Conservation (phyloP, 2,888 invertebrate species). For the Stenichneumon culpator region DNA sequence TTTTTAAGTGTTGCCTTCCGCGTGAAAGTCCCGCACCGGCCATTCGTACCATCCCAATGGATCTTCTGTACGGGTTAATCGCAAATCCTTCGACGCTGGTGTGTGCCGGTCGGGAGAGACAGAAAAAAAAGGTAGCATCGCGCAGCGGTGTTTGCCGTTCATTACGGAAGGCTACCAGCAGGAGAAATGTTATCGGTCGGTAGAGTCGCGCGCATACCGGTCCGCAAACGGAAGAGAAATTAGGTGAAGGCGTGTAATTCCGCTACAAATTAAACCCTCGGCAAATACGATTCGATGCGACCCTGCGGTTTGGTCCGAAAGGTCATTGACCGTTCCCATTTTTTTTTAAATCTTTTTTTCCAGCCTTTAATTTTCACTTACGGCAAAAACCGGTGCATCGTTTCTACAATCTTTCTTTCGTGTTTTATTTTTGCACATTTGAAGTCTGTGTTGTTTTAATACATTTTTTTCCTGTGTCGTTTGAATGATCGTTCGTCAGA, state of each 20-base stretch:
- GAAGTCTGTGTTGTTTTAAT: background rate
- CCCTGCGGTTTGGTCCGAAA: slow-evolving; percentile 5
- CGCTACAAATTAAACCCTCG: slow-evolving; percentile 74
- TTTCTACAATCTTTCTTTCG: background rate
- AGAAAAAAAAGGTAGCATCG: slow-evolving; percentile 23
- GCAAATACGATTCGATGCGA: slow-evolving; percentile 70
- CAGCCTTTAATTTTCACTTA: background rate
- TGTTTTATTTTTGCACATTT: background rate
- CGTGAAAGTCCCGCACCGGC: background rate
- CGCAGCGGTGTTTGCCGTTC: slow-evolving; percentile 34
- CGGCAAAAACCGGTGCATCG: background rate
- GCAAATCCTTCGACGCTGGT: slow-evolving; percentile 47
- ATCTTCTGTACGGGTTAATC: slow-evolving; percentile 38
- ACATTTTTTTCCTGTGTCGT: background rate
- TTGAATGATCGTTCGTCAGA: background rate
- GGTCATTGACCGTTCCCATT: slow-evolving; percentile 12
- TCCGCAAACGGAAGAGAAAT: slow-evolving; percentile 71
- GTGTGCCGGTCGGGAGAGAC: slow-evolving; percentile 11
- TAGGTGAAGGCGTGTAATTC: slow-evolving; percentile 77
- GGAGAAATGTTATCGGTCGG: slow-evolving; percentile 50
- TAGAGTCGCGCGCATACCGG: slow-evolving; percentile 28
- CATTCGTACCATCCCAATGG: slow-evolving; percentile 1
- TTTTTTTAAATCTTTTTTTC: background rate
- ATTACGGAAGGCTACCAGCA: slow-evolving; percentile 23
- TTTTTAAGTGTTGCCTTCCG: background rate